phyloP scores from a whole-genome alignment of 2,113 vertebrate genomes.

The Burhinus bistriatus region DNA sequence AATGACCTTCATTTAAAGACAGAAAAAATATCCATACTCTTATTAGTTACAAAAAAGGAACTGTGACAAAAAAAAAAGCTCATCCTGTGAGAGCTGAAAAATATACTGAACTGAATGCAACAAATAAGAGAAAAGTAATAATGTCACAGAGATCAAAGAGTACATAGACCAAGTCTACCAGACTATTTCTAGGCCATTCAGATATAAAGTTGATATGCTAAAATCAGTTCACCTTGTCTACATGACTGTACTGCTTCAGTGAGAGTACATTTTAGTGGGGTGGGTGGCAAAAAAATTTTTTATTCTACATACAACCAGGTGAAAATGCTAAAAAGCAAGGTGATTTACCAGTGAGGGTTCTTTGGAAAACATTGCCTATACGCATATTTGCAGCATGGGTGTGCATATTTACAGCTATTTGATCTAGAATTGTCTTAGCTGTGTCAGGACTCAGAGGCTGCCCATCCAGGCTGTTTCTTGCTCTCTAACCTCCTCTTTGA shows the following conservation, averaged over 20 bases:
- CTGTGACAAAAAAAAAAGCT: neutral
- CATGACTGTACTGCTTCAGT: neutral
- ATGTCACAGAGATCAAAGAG: neutral
- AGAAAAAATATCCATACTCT: neutral
- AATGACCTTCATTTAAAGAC: neutral
- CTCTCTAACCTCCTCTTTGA: neutral
- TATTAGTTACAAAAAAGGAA: neutral
- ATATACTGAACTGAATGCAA: neutral
- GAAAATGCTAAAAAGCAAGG: neutral
- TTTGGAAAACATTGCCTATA: neutral
- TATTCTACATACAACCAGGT: neutral
- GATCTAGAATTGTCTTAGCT: neutral
- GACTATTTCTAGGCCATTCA: neutral
- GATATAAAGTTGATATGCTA: neutral
- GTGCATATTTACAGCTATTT: neutral
- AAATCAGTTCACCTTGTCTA: neutral
- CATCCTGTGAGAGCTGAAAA: neutral
- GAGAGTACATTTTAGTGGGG: neutral
- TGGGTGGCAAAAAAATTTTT: neutral
- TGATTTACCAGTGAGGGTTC: neutral
- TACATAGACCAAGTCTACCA: neutral
- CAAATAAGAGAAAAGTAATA: neutral
- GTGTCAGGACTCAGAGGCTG: neutral
- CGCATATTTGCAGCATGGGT: fast-evolving
- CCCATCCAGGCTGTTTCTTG: neutral